Evolutionary conservation across 2,113 vertebrate species (phyloP), one percentile per base, ranked within the genome.

Genomic region (Gavia stellata): DNA sequence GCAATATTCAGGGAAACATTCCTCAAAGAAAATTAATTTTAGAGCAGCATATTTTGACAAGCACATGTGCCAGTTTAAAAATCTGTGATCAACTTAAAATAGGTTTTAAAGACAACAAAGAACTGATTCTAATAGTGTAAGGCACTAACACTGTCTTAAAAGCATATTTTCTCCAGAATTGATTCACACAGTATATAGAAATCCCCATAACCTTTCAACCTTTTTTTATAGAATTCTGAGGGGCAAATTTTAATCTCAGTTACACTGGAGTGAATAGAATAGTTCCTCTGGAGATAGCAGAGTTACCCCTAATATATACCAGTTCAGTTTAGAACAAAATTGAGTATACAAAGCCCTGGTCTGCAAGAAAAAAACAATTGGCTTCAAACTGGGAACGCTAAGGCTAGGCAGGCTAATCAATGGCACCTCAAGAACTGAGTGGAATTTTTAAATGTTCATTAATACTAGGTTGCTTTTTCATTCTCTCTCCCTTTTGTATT

Each of bases 11-110:
- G 93, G 95, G 96, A 96, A 96, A 95, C 55, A 88, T 86, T 96
- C 47, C 58, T 97, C 73, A 96, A 94, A 92, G 86, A 97, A 82
- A 78, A 91, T 86, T 96, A 96, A 97, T 97, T 97, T 97, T 94
- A 95, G 94, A 92, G 56, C 70, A 95, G 78, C 36, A 63, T 66
- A 96, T 94, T 97, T 82, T 92, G 94, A 97, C 84, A 95, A 85
- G 66, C 4, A 72, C 44, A 75, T 71, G 90, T 87, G 91, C 79
- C 92, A 93, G 93, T 92, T 94, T 72, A 71, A 95, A 96, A 97
- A 94, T 92, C 85, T 95, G 89, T 89, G 92, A 89, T 96, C 36
- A 56, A 65, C 47, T 79, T 88, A 86, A 94, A 90, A 77, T 45
- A 84, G 77, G 33, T 61, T 94, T 95, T 79, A 86, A 92, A 94